Evolutionary conservation across 2,797 vertebrate genomes (phyloP), one percentile per base, ranked within the genome.

Genomic region (Centropyge bicolor): DNA sequence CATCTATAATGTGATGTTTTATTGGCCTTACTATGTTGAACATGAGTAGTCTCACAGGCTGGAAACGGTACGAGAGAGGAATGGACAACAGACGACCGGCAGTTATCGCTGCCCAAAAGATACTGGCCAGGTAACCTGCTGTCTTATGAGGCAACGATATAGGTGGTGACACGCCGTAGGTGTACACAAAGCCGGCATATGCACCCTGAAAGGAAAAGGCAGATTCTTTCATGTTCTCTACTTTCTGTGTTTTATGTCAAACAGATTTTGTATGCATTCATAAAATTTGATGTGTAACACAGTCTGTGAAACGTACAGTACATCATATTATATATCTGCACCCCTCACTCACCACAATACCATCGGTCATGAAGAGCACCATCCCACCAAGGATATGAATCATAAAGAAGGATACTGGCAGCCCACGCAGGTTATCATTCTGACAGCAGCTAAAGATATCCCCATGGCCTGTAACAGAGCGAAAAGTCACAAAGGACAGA

Each of bases 91-190:
- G 95, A 51, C 98, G 96, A 59, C 98, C 98, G 67, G 95, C 94
- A 0, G 98, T 99, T 90, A 99, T 97, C 38, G 97, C 97, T 0
- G 95, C 98, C 98, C 98, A 99, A 86, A 99, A 99, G 78, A 99
- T 94, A 89, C 97, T 98, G 83, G 97, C 96, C 85, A 99, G 92
- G 93, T 98, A 99, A 1, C 97, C 98, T 0, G 98, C 98, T n/a
- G 92, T 94, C 83, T 97, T 98, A 78, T 97, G 94, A 8, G 95
- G 92, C 7, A 99, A 82, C 0, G 93, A 94, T 70, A 99, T 95
- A 0, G 98, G 98, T 24, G 96, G 84, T 16, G 95, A 91, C 79
- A 98, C 97, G 0, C 97, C 97, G 0, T 99, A 99, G 76, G 97
- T 98, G 90, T 99, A 99, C 36, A 99, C 92, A 56, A 99, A 99